Evolutionary conservation across 1,140 invertebrate genomes (phyloP).

Genomic region (Aphidius ervi): DNA sequence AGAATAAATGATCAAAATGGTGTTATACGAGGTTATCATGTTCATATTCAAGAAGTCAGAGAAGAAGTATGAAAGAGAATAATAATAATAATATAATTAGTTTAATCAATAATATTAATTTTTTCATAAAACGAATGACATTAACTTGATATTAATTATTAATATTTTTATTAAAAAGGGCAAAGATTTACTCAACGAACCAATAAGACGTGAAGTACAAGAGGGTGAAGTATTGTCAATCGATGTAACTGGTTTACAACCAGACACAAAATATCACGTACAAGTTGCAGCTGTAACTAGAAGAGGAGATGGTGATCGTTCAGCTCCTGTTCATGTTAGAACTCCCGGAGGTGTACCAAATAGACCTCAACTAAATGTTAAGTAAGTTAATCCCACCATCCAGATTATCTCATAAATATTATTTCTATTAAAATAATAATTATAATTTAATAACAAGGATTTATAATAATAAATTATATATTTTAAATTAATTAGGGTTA

Average conservation of each 20-base stretch:
- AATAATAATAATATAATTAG: no score
- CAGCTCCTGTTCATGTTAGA: constrained; percentile 72
- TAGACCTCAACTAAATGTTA: constrained; percentile 77
- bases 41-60: constrained; percentile 88
- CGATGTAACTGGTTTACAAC: constrained; percentile 84
- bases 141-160: constrained; percentile 8
- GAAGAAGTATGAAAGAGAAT: constrained; percentile 62
- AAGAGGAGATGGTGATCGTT: constrained; percentile 90
- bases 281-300: constrained; percentile 91
- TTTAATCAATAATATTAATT: no score
- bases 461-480: no score
- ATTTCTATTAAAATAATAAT: no score
- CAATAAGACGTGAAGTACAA: constrained; percentile 78
- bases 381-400: constrained; percentile 55
- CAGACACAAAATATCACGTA: constrained; percentile 88
- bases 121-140: not conserved
- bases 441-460: no score
- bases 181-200: constrained; percentile 75
- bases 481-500: constrained; percentile 54
- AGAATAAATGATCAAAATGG: constrained; percentile 87
- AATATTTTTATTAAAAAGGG: constrained; percentile 54
- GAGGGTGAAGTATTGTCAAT: constrained; percentile 72
- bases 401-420: not conserved
- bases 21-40: constrained; percentile 94
- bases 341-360: constrained; percentile 93